These are phyloP conservation scores for Drosophila parvula DNA, from an alignment of 1,140 invertebrate species.

Conservation along the genomic window DNA sequence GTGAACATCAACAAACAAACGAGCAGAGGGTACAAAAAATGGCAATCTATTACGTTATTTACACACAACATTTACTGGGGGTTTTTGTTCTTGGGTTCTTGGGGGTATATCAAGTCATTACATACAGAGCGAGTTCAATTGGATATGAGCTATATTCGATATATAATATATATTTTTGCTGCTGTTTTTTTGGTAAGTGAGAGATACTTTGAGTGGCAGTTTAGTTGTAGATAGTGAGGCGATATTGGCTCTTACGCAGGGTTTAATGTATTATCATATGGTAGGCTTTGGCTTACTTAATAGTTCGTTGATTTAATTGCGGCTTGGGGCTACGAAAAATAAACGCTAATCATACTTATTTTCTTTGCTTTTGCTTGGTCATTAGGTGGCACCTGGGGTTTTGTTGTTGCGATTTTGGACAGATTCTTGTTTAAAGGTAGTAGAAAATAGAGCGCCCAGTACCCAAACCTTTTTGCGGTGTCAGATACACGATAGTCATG, in stretches of 20 bases:
- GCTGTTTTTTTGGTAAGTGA: conserved; percentile 63
- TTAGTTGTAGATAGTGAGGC: conserved; percentile 66
- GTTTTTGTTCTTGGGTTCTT: background rate
- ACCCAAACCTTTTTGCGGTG: conserved; percentile 83
- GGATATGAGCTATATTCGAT: conserved; percentile 70
- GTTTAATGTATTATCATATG: conserved; percentile 36
- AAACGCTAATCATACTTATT: conserved; percentile 66
- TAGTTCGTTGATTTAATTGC: conserved; percentile 45
- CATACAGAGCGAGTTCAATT: conserved; percentile 82
- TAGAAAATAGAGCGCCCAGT: conserved; percentile 79
- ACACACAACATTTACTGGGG: conserved; percentile 53
- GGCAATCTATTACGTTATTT: conserved; percentile 45
- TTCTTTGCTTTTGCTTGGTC: conserved; percentile 37
- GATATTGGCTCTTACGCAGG: conserved; percentile 71
- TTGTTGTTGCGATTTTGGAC: conserved; percentile 76
- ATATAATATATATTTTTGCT: conserved; percentile 62
- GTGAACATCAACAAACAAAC: conserved; percentile 57
- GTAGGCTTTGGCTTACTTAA: conserved; percentile 46
- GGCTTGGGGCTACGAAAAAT: conserved; percentile 52
- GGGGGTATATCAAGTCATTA: conserved; percentile 43
- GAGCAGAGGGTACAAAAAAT: conserved; percentile 50
- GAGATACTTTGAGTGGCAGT: conserved; percentile 75
- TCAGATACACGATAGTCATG: conserved; percentile 69
- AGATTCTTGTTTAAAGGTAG: conserved; percentile 84
- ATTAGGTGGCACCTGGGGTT: conserved; percentile 38